Base-by-base conservation (phyloP, 2,113 vertebrate genomes). In the Brachyhypopomus gauderio region DNA sequence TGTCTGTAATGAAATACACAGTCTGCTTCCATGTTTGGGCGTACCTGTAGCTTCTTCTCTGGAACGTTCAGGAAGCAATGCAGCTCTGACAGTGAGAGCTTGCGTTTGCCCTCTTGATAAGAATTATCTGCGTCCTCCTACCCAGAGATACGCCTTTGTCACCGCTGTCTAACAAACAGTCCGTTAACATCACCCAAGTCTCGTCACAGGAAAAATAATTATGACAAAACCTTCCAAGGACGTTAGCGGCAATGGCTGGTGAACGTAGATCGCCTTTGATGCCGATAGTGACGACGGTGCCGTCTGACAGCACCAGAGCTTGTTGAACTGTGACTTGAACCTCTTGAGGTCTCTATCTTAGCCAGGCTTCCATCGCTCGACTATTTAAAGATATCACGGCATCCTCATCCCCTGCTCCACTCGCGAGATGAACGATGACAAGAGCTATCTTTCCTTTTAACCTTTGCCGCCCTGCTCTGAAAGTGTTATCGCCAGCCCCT, bases 371-470 rank as follows among this genome's bases (percentile, higher is more conserved):
- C 87, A 89, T 88, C 90, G 90, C 92, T 91, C 81, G 64, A 91
- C 92, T 92, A 91, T 94, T 94, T 92, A 90, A 90, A 93, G 93
- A 92, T 90, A 91, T 83, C 56, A n/a, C 23, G 84, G 69, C 73
- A 77, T 77, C 81, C 72, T 62, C 78, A 30, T 3, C 78, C 59
- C 86, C 87, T 78, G 78, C 83, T 90, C 88, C 88, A 86, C 90
- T 91, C 86, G 84, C 81, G 77, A 90, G 91, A 89, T 80, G 84
- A 48, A 86, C 56, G 89, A 89, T 90, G 90, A 89, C 90, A 90
- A 88, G 85, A 87, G 86, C 89, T 92, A 90, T 92, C 90, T 91
- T 83, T 89, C 84, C 87, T 92, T 93, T 94, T 93, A 92, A 93
- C 93, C 92, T 90, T 88, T 86, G 85, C 78, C 83, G 88, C 83